phyloP scores from a whole-genome alignment of 2,113 vertebrate genomes.

The Oreochromis aureus region DNA sequence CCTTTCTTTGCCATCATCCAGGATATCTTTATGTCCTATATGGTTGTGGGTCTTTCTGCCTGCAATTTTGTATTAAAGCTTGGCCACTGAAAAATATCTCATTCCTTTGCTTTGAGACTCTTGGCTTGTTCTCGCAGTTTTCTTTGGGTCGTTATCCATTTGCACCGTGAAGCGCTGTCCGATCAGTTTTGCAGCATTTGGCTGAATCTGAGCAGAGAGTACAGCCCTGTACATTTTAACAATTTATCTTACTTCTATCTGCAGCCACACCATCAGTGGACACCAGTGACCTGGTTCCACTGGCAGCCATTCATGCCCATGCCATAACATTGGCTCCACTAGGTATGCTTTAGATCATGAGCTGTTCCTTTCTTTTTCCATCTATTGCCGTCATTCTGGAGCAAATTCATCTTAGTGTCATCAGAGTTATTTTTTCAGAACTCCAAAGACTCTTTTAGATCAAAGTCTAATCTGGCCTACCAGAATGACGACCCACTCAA shows the following conservation, averaged over 20 bases:
- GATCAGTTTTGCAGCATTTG: neutral
- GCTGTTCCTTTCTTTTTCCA: neutral
- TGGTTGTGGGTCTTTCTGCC: neutral
- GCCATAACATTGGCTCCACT: neutral
- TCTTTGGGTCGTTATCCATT: neutral
- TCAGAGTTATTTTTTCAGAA: neutral
- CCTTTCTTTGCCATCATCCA: neutral
- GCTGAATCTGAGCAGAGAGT: rapidly evolving
- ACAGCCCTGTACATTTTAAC: neutral
- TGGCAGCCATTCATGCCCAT: neutral
- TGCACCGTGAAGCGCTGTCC: neutral
- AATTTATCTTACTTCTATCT: neutral
- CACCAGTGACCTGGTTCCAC: neutral
- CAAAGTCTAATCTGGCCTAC: neutral
- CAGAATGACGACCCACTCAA: neutral
- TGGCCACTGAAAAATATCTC: neutral
- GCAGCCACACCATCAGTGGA: neutral
- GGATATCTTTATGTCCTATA: neutral
- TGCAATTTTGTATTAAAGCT: neutral
- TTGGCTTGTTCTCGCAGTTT: neutral
- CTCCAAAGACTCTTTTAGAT: neutral
- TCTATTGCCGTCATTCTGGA: neutral
- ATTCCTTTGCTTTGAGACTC: neutral
- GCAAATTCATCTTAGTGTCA: neutral
- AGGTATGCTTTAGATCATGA: neutral